Evolutionary conservation across 2,113 vertebrate genomes (phyloP).

Genomic region (Scopus umbretta): DNA sequence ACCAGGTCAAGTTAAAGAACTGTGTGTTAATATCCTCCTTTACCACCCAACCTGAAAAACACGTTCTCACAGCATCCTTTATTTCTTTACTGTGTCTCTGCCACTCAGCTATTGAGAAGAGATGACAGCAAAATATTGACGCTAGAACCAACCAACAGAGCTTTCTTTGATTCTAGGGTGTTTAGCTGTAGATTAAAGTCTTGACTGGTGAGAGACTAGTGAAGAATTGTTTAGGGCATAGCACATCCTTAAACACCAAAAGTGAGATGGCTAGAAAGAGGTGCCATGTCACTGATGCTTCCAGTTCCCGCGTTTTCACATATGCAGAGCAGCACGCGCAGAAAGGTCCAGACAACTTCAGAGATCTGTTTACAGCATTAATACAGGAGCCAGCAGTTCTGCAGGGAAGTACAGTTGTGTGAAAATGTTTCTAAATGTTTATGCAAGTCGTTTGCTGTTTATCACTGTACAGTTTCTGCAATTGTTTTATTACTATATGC

Average conservation of each 20-base stretch:
- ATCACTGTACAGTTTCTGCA: background rate
- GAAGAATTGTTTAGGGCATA: background rate
- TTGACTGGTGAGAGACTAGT: background rate
- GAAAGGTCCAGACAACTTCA: background rate
- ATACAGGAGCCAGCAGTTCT: background rate
- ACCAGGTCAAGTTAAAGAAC: background rate
- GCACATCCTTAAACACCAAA: background rate
- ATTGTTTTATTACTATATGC: background rate
- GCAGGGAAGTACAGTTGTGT: background rate
- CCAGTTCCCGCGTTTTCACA: background rate
- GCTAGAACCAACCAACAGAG: background rate
- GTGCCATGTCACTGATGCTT: background rate
- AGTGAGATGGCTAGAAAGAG: background rate
- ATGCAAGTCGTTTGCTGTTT: background rate
- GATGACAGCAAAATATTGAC: background rate
- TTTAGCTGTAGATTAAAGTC: background rate
- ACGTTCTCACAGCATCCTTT: background rate
- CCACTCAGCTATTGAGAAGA: background rate
- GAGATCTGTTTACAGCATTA: background rate
- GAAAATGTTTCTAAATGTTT: background rate
- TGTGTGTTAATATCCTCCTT: background rate
- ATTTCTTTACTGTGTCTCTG: background rate
- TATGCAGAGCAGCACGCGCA: background rate
- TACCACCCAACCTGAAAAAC: background rate
- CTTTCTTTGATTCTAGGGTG: background rate